Conservation (phyloP, 2,888 invertebrate species). For the Drosophila paramelanica region DNA sequence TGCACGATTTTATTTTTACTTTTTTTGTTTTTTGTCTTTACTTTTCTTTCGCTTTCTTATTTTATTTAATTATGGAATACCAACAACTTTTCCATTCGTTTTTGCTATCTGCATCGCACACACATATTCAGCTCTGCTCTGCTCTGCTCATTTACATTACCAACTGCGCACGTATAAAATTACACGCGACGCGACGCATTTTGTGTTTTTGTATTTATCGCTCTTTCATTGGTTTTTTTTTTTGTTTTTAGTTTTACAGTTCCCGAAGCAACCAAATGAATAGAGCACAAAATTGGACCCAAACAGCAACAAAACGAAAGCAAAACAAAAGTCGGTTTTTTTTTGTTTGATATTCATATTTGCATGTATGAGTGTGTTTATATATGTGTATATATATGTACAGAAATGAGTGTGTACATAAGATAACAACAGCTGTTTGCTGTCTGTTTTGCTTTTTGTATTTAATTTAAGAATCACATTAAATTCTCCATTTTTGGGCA, state of each 20-base stretch:
- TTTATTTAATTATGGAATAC: constrained; percentile 51
- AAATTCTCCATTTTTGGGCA: constrained; percentile 54
- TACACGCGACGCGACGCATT: constrained; percentile 43
- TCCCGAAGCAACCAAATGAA: constrained; percentile 21
- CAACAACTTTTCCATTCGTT: constrained; percentile 35
- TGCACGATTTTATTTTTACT: constrained; percentile 21
- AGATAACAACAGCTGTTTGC: constrained; percentile 57
- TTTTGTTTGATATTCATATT: background rate
- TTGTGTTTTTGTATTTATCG: constrained; percentile 24
- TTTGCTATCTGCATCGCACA: constrained; percentile 24
- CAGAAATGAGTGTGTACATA: constrained; percentile 10
- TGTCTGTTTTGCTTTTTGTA: constrained; percentile 33
- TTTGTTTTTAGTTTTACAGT: constrained; percentile 33
- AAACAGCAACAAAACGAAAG: constrained; percentile 44
- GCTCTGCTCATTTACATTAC: constrained; percentile 64
- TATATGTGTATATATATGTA: background rate
- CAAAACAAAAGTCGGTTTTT: constrained; percentile 40
- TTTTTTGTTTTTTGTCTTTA: constrained; percentile 13
- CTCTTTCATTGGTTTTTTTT: constrained; percentile 17
- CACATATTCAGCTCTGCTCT: constrained; percentile 2
- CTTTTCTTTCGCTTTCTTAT: constrained; percentile 27
- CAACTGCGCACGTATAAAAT: constrained; percentile 69
- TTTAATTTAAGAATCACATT: constrained; percentile 35
- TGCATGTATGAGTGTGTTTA: background rate
- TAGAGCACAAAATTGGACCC: constrained; percentile 34